Evolutionary conservation across 2,797 vertebrate genomes (phyloP), one percentile per base, ranked within the genome.

Genomic region (Spinus olivaceus): DNA sequence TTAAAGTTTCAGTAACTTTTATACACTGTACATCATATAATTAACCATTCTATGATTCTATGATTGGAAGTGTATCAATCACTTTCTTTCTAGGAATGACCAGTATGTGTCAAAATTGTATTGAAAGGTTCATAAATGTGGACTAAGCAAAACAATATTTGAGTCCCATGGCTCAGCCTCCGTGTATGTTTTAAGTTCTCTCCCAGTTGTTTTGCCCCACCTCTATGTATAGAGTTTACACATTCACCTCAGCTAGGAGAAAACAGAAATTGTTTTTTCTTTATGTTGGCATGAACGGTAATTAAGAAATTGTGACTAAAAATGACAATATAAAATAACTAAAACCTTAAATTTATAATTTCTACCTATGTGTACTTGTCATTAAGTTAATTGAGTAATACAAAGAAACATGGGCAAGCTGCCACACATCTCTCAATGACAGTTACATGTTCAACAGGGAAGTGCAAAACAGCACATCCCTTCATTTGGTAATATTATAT

Each of bases 181-280:
- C 19, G 2, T 37, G 12, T 22, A 1, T 81, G 6, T 69, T 94
- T 65, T 46, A 53, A 61, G 20, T 30, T 64, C 4, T 67, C 16
- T 81, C 32, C 42, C 6, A 20, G 24, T 73, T 82, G 33, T 30
- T 61, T 59, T 83, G 57, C 21, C n/a, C 81, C 21, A 19, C 37
- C 25, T 57, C 11, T 63, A 0, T 0, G 1, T 39, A 11, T 35
- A 30, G 14, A 6, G 33, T 32, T 83, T 37, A 56, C 23, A 16
- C 14, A 8, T 2, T 57, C 47, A 70, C 23, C 41, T 78, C 57
- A 49, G 3, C 20, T 18, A 6, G 33, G 41, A 84, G 39, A 33
- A 47, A 49, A 54, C 16, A 56, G 2, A 47, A 88, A 37, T 41
- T 1, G 2, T 44, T 61, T 14, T 41, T 86, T 81, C 53, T 53